These are phyloP conservation scores for Malacosoma neustria DNA, from an alignment of 2,888 invertebrate genomes.

Conservation along the genomic window DNA sequence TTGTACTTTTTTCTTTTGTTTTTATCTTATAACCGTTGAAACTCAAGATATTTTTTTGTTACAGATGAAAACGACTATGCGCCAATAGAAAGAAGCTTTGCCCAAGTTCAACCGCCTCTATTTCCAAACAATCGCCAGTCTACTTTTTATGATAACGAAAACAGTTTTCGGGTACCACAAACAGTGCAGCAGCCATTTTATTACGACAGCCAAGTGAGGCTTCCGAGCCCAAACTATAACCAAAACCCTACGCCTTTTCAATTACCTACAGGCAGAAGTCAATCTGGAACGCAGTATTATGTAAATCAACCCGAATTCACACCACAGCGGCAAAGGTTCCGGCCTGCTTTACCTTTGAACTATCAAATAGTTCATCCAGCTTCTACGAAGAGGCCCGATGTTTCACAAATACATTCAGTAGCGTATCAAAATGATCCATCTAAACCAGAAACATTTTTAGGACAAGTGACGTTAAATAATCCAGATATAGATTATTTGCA, in stretches of 20 bases:
- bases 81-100: conserved; percentile 67
- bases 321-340: conserved; percentile 50
- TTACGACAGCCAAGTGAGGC: conserved; percentile 49
- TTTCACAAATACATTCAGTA: conserved; percentile 71
- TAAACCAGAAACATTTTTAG: conserved; percentile 77
- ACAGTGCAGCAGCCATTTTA: conserved; percentile 46
- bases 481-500: conserved; percentile 69
- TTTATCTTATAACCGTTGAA: too few relatives aligned
- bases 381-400: conserved; percentile 72
- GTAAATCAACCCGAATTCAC: conserved; percentile 63
- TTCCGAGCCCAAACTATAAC: conserved; percentile 64
- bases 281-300: conserved; percentile 57
- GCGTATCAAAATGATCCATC: conserved; percentile 75
- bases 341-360: conserved; percentile 57
- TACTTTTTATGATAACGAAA: conserved; percentile 52
- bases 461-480: conserved; percentile 77
- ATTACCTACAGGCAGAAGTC: conserved; percentile 64
- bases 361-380: conserved; percentile 62
- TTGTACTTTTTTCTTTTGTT: too few relatives aligned
- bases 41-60: conserved; percentile 43
- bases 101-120: conserved; percentile 67
- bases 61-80: conserved; percentile 66
- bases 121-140: conserved; percentile 53
- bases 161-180: conserved; percentile 46
- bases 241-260: conserved; percentile 69